Percentiles rank a stretch among this genome's conserved stretches.
These are phyloP conservation scores for Anastatus disparis DNA, from an alignment of 1,140 invertebrate genomes.

Conservation along the genomic window DNA sequence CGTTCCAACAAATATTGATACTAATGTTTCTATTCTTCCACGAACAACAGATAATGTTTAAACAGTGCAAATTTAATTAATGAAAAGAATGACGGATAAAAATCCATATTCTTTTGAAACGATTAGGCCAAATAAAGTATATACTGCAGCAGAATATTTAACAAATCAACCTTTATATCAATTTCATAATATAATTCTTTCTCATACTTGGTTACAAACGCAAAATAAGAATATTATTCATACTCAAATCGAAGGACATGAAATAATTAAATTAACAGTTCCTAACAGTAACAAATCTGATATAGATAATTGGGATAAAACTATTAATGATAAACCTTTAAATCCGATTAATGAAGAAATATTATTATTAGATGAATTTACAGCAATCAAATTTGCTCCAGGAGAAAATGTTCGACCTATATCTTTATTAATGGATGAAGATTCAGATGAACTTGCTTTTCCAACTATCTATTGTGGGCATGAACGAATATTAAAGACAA, in stretches of 20 bases:
- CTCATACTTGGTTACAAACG: background rate
- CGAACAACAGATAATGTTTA: conserved; percentile 9
- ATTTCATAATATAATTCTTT: background rate
- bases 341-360: conserved; percentile 29
- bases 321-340: conserved; percentile 22
- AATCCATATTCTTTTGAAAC: conserved; percentile 26
- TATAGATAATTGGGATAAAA: conserved; percentile 31
- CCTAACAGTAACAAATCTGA: conserved; percentile 11
- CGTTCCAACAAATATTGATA: conserved; percentile 21
- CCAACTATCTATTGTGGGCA: conserved; percentile 33
- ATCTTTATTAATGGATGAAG: conserved; percentile 37
- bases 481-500: conserved; percentile 14
- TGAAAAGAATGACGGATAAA: conserved; percentile 36
- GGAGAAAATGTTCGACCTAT: conserved; percentile 40
- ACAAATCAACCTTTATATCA: background rate
- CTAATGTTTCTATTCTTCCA: conserved; percentile 4
- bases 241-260: background rate
- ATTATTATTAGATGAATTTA: conserved; percentile 25
- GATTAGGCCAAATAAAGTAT: conserved; percentile 25
- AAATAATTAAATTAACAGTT: too few species aligned
- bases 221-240: background rate
- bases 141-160: conserved; percentile 10
- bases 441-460: conserved; percentile 38
- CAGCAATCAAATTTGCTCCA: conserved; percentile 37
- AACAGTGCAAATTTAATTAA: conserved; percentile 28